These are phyloP conservation scores for Ischnura elegans DNA, from an alignment of 2,888 invertebrate species.

Conservation along the genomic window DNA sequence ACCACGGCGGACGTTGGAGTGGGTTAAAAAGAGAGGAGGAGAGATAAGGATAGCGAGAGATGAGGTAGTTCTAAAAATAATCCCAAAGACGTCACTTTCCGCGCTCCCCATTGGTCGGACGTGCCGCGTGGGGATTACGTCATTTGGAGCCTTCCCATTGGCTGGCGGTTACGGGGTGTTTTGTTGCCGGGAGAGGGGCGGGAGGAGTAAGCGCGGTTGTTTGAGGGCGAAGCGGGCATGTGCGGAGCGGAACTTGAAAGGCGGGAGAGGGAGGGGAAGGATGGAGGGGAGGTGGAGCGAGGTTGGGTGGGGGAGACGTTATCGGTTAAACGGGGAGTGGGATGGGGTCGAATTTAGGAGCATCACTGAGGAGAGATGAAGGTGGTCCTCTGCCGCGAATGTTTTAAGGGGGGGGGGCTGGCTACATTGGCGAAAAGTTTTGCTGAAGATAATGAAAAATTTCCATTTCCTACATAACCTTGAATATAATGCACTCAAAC, in stretches of 20 bases:
- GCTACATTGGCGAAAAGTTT: no score
- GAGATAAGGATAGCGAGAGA: conserved; percentile 35
- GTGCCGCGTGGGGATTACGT: neutral
- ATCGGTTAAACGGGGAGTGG: neutral
- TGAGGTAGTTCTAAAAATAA: conserved; percentile 17
- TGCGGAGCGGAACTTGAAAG: conserved; percentile 40
- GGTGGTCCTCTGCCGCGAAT: neutral
- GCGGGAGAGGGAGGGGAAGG: neutral
- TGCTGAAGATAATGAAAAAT: no score
- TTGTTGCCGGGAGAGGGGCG: neutral
- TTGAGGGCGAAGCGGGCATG: conserved; percentile 32
- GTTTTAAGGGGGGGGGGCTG: neutral
- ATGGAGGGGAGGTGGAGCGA: no score
- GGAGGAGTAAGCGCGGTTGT: no score
- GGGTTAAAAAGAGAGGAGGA: neutral
- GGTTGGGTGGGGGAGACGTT: neutral
- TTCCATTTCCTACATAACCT: no score
- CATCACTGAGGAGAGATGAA: neutral
- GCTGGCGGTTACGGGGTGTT: conserved; percentile 33
- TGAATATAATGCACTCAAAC: no score
- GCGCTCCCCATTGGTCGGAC: neutral
- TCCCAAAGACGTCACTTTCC: conserved; percentile 19
- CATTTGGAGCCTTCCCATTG: conserved; percentile 14
- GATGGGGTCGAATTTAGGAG: neutral
- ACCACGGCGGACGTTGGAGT: neutral